phyloP scores from a whole-genome alignment of 2,797 vertebrate species.

The Chelon labrosus region DNA sequence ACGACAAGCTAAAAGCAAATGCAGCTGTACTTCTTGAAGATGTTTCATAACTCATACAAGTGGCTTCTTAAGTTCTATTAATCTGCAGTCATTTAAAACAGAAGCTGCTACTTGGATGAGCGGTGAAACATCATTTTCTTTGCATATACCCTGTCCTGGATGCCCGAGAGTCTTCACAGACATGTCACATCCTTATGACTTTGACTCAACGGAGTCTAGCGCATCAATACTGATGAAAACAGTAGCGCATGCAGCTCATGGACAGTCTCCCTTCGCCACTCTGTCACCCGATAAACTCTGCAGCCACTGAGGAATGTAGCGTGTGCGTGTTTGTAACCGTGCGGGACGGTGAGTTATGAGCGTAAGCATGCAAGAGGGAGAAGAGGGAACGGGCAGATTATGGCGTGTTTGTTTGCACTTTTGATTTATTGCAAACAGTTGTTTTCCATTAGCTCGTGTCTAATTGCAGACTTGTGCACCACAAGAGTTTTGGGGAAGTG shows the following conservation, averaged over 20 bases:
- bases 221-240: background rate
- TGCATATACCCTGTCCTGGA: too few species aligned
- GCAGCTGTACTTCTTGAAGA: too few species aligned
- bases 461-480: conserved; percentile 44
- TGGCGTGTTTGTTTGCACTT: conserved; percentile 10
- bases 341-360: conserved; percentile 24
- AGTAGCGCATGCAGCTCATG: background rate
- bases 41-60: too few species aligned
- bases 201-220: background rate
- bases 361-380: conserved; percentile 3
- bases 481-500: conserved; percentile 15
- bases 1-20: too few species aligned
- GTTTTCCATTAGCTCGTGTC: conserved; percentile 38
- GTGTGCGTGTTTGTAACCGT: conserved; percentile 29
- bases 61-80: too few species aligned
- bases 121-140: too few species aligned
- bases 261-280: background rate
- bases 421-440: conserved; percentile 49
- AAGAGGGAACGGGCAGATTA: background rate
- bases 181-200: background rate
- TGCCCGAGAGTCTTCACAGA: too few species aligned
- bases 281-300: conserved; percentile 27
- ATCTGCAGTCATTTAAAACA: too few species aligned
- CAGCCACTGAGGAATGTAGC: conserved; percentile 61
- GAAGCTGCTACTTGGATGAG: too few species aligned